phyloP scores from a whole-genome alignment of 2,888 invertebrate species.

The Lordiphosa andalusiaca region DNA sequence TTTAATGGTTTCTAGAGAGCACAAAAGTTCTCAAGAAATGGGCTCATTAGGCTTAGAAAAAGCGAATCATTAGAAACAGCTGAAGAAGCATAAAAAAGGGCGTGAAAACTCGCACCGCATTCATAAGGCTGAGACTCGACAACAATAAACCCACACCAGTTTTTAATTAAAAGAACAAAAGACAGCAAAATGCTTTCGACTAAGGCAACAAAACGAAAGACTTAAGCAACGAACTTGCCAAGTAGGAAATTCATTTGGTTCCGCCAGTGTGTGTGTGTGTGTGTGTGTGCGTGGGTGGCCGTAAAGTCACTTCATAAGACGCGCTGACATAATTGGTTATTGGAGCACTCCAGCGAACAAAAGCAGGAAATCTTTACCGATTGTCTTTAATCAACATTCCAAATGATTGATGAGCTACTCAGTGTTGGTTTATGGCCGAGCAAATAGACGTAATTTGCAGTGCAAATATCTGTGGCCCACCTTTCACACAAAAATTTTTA shows the following conservation, averaged over 20 bases:
- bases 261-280: neutral
- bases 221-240: slow-evolving; percentile 48
- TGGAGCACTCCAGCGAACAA: slow-evolving; percentile 43
- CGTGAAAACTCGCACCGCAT: slow-evolving; percentile 40
- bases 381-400: slow-evolving; percentile 39
- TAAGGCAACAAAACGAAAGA: slow-evolving; percentile 39
- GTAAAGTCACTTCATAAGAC: slow-evolving; percentile 1
- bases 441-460: slow-evolving; percentile 20
- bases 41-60: slow-evolving; percentile 21
- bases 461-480: slow-evolving; percentile 37
- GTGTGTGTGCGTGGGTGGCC: slow-evolving; percentile 25
- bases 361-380: slow-evolving; percentile 51
- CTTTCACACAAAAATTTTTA: slow-evolving; percentile 40
- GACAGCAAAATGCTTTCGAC: slow-evolving; percentile 8
- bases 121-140: slow-evolving; percentile 6
- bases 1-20: slow-evolving; percentile 25
- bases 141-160: slow-evolving; percentile 2
- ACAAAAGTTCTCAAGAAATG: slow-evolving; percentile 38
- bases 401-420: slow-evolving; percentile 46
- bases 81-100: slow-evolving; percentile 18
- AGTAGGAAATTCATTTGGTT: slow-evolving; percentile 4
- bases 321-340: slow-evolving; percentile 55
- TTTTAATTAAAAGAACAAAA: slow-evolving; percentile 41
- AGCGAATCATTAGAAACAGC: too few species aligned
- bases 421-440: slow-evolving; percentile 47